Evolutionary conservation across 2,113 vertebrate species (phyloP), one percentile per base, ranked within the genome.

Genomic region (Oplegnathus fasciatus): DNA sequence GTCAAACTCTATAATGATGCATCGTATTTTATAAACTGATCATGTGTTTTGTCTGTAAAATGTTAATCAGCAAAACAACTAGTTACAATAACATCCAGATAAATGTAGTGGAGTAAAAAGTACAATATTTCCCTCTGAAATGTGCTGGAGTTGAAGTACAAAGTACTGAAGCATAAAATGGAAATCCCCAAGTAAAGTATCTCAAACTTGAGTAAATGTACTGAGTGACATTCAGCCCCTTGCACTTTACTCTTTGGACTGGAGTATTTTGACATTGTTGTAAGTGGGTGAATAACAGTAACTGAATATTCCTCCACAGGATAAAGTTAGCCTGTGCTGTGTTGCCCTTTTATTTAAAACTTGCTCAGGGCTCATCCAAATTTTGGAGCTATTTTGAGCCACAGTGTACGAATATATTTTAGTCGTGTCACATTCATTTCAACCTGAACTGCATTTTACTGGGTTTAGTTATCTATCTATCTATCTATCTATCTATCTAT

Each of bases 311-410:
- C 73, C 26, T 58, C 15, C 20, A n/a, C 55, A 62, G 64, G 28
- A 67, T 61, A 20, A 79, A 75, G 52, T 80, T 71, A 61, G 32
- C 42, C 40, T 46, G 40, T 61, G 54, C 76, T 76, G 40, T 40
- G 65, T n/a, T 75, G 86, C 34, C 52, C 66, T 80, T 72, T 76
- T 71, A 71, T 54, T 72, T 61, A 66, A 71, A 86, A 82, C 32
- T 80, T 65, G 78, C 86, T 82, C 68, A 74, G 57, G 82, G 82
- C 67, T 86, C 54, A 69, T 64, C 68, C 32, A 48, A 54, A 54
- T 72, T 61, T 55, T 50, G 52, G 28, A 61, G 76, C 76, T 87
- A 87, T 87, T 87, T 84, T 72, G 24, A 80, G 81, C 34, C 5
- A 20, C 66, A 46, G 71, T 40, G 76, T 67, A 61, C 28, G 52